Evolutionary conservation across 2,113 vertebrate genomes (phyloP).

Genomic region (Chionomys nivalis): DNA sequence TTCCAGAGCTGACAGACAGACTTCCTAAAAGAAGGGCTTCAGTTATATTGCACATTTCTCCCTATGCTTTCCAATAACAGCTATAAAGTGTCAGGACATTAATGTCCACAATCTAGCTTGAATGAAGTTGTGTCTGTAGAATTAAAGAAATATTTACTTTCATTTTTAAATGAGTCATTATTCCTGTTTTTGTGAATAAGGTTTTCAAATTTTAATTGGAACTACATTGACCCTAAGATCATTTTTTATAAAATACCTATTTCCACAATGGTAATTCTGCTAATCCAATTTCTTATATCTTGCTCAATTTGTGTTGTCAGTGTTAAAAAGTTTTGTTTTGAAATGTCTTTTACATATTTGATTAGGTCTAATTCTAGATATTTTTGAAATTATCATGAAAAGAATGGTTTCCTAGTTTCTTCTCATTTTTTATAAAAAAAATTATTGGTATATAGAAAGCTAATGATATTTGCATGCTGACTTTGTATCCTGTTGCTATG

Average conservation of each 20-base stretch:
- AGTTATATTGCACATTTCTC: neutral
- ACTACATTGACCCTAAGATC: neutral
- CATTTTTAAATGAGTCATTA: no score
- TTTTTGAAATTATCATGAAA: neutral
- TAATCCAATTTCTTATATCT: neutral
- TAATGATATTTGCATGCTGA: neutral
- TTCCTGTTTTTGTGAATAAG: neutral
- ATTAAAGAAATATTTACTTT: neutral
- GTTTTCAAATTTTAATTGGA: neutral
- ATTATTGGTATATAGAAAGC: neutral
- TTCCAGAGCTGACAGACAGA: neutral
- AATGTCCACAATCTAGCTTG: neutral
- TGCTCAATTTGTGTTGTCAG: neutral
- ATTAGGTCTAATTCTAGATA: neutral
- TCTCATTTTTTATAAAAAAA: neutral
- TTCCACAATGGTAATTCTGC: neutral
- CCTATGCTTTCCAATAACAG: neutral
- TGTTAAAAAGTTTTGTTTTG: neutral
- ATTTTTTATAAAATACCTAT: neutral
- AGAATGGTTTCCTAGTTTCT: neutral
- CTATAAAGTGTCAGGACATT: neutral
- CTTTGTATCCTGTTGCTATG: neutral
- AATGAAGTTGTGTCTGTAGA: neutral
- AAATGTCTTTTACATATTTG: neutral
- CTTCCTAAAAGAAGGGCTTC: neutral